Evolutionary conservation across 2,888 invertebrate genomes (phyloP).

Genomic region (Cantharis rufa): DNA sequence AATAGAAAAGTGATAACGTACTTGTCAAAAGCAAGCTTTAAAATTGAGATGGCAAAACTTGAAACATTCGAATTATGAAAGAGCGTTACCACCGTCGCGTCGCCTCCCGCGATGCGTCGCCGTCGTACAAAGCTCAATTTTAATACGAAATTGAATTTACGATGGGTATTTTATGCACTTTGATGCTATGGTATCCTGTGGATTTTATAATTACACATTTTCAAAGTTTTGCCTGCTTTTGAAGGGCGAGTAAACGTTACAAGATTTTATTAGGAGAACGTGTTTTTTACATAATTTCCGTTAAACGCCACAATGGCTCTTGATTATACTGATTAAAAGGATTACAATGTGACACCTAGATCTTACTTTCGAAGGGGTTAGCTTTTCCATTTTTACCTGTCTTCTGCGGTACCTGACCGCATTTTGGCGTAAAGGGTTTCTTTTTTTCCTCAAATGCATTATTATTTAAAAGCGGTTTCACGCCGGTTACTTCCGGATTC

Average conservation of each 20-base stretch:
- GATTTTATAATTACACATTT: slow-evolving; percentile 52
- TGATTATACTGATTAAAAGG: slow-evolving; percentile 29
- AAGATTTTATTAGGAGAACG: neutral
- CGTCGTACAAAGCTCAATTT: slow-evolving; percentile 48
- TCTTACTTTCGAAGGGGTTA: slow-evolving; percentile 19
- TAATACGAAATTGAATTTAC: slow-evolving; percentile 53
- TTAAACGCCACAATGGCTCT: slow-evolving; percentile 14
- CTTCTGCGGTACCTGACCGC: slow-evolving; percentile 24
- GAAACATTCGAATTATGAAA: slow-evolving; percentile 36
- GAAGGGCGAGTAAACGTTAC: slow-evolving; percentile 31
- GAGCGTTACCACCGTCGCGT: slow-evolving; percentile 28
- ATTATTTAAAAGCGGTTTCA: slow-evolving; percentile 48
- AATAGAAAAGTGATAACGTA: slow-evolving; percentile 17
- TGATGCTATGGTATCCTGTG: slow-evolving; percentile 51
- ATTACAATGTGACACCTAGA: slow-evolving; percentile 19
- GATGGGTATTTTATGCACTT: slow-evolving; percentile 52
- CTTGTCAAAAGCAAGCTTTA: slow-evolving; percentile 34
- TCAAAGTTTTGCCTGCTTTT: slow-evolving; percentile 38
- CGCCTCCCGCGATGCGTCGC: slow-evolving; percentile 43
- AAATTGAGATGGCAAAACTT: slow-evolving; percentile 26
- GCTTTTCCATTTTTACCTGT: slow-evolving; percentile 30
- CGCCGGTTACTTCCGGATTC: slow-evolving; percentile 48
- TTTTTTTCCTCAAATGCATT: slow-evolving; percentile 20
- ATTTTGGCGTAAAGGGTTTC: slow-evolving; percentile 31
- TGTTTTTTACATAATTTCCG: too few species aligned